Base-by-base conservation (phyloP, 1,140 invertebrate genomes). In the Calliphora vicina region DNA sequence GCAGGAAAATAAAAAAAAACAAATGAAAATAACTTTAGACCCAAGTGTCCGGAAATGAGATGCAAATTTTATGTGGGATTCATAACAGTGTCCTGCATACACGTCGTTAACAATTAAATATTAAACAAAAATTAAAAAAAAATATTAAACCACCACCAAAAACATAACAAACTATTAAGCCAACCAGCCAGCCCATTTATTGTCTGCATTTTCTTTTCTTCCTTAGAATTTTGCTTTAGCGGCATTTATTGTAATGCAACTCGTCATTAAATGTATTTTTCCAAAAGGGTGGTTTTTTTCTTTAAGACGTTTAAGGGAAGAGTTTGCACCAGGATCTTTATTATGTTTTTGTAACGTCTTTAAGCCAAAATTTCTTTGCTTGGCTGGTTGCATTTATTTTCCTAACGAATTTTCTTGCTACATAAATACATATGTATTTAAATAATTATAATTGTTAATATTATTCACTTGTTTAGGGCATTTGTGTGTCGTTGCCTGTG, bases 41-140 rank as follows among this genome's bases (percentile, higher is more conserved):
- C 87, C 88, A 89, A 89, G 88, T 89, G 88, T 87, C 88, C 88
- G 88, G 88, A 89, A 89, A 89, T 89, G 88, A 89, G 88, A 89
- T 89, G 88, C 88, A 89, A 89, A 89, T 89, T 86, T 88, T 89
- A 89, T 89, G 88, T 89, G 88, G 88, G 88, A 89, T 87, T 89
- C 88, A 86, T 80, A 74, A 81, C 80, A 82, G 76, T 76, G 80
- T 84, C 83, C 83, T 84, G 78, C 61, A 9, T 76, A 17, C 25
- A 23, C 12, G 26, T 35, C 6, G 10, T 8, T 35, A 25, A 25
- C 67, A 57, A 61, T 35, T 35, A 29, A 67, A 35, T 35, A 5
- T 35, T 35, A 29, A n/a, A n/a, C 50, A 29, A 61, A 42, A 50
- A 50, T 23, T 27, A 29, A 12, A 76, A 43, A 76, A 57, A 25